These are phyloP conservation scores for Telmatherina bonti DNA, from an alignment of 2,797 vertebrate genomes.

Conservation along the genomic window DNA sequence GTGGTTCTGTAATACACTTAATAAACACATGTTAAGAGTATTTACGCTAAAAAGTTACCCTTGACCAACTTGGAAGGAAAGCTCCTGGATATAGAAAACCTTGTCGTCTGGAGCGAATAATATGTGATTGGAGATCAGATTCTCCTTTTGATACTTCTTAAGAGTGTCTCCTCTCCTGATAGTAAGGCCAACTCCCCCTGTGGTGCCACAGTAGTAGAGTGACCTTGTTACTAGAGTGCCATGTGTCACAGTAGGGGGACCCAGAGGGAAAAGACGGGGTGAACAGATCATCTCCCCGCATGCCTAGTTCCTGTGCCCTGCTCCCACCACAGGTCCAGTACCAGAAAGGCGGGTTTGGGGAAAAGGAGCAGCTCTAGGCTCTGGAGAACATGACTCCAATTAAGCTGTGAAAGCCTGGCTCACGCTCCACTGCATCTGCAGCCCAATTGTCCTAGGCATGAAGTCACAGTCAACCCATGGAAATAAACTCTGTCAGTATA, in stretches of 20 bases:
- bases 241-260: constrained; percentile 70
- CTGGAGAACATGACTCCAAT: constrained; percentile 82
- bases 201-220: constrained; percentile 68
- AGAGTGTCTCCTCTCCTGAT: constrained; percentile 68
- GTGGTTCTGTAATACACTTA: neutral
- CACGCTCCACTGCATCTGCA: constrained; percentile 63
- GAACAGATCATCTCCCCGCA: constrained; percentile 73
- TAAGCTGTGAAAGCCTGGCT: constrained; percentile 73
- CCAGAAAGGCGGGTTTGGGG: constrained; percentile 49
- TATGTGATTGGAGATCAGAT: constrained; percentile 70
- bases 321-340: constrained; percentile 65
- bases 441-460: constrained; percentile 58
- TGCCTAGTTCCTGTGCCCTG: constrained; percentile 60
- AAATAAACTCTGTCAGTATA: constrained; percentile 56
- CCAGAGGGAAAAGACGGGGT: constrained; percentile 64
- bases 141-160: constrained; percentile 63
- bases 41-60: constrained; percentile 45
- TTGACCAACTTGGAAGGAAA: constrained; percentile 63
- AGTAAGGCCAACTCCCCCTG: constrained; percentile 71
- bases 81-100: constrained; percentile 67
- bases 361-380: constrained; percentile 70
- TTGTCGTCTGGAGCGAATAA: constrained; percentile 59
- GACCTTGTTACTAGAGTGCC: constrained; percentile 77
- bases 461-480: constrained; percentile 54
- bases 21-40: constrained; percentile 1